Evolutionary conservation across 2,113 vertebrate genomes (phyloP), one percentile per base, ranked within the genome.

Genomic region (Girardinichthys multiradiatus): DNA sequence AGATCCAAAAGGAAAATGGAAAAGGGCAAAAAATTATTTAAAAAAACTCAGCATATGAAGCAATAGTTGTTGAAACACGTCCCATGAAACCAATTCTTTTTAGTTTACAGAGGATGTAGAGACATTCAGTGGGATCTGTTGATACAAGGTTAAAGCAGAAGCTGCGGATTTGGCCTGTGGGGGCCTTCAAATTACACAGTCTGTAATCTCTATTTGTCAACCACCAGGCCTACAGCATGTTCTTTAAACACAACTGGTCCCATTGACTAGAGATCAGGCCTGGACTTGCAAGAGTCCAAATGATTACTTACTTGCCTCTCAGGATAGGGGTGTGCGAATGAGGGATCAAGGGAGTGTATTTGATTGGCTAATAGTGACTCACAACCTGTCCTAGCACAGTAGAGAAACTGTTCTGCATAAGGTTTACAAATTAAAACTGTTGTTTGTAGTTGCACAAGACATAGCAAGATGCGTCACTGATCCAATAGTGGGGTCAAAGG

Each of bases 221-320:
- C 45, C 10, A 67, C 60, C 33, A 59, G 68, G 59, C 39, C 14
- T 72, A 42, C 48, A 68, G 63, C 66, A 21, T n/a, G 76, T 80
- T 87, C 84, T 87, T 83, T 63, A 86, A 90, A 87, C 65, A 69
- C 12, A 30, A n/a, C 33, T 42, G 51, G 42, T 54, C 74, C 64
- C 29, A 29, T 8, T 68, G 83, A 83, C 82, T 79, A 29, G 64
- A 15, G 21, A 28, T 68, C 80, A 69, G 74, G 87, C 74, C 70
- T 61, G 51, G 30, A 6, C 90, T 11, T 68, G 84, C 31, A 15
- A 27, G 48, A 17, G 21, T 9, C 28, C 64, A 66, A 70, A 67
- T 45, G 13, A 70, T 68, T 59, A 51, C 33, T 37, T 8, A 17
- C 28, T 69, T 66, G 51, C 14, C 0, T 27, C 28, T 29, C 2